phyloP scores from a whole-genome alignment of 2,888 invertebrate genomes.

The Drosophila mimetica region DNA sequence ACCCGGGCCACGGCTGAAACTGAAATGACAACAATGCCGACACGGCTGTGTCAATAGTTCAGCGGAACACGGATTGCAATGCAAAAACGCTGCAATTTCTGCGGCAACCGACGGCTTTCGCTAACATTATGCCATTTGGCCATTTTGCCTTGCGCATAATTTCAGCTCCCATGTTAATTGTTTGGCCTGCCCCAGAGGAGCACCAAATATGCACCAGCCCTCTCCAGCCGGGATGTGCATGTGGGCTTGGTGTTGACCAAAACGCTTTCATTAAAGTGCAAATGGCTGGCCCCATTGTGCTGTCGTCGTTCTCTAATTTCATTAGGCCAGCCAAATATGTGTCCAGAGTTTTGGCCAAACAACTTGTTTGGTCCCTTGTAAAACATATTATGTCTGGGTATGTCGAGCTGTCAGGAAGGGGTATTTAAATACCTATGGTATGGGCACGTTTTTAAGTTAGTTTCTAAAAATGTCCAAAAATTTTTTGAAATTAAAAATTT shows the following conservation, averaged over 20 bases:
- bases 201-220: background rate
- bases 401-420: background rate
- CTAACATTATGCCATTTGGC: conserved; percentile 33
- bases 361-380: conserved; percentile 14
- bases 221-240: background rate
- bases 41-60: conserved; percentile 57
- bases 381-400: background rate
- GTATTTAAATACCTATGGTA: no score
- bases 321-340: conserved; percentile 45
- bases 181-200: background rate
- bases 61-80: conserved; percentile 20
- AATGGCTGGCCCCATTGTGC: conserved; percentile 36
- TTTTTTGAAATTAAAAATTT: no score
- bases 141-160: conserved; percentile 43
- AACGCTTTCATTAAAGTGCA: conserved; percentile 34
- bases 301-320: conserved; percentile 54
- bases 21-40: conserved; percentile 38
- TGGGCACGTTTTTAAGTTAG: no score
- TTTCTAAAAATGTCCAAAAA: no score
- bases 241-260: conserved; percentile 22
- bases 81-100: conserved; percentile 22
- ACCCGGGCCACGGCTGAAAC: conserved; percentile 24
- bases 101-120: conserved; percentile 31
- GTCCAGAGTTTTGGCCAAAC: conserved; percentile 36
- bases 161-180: conserved; percentile 30